phyloP scores from a whole-genome alignment of 2,113 vertebrate species.

The Spea multiplicata region DNA sequence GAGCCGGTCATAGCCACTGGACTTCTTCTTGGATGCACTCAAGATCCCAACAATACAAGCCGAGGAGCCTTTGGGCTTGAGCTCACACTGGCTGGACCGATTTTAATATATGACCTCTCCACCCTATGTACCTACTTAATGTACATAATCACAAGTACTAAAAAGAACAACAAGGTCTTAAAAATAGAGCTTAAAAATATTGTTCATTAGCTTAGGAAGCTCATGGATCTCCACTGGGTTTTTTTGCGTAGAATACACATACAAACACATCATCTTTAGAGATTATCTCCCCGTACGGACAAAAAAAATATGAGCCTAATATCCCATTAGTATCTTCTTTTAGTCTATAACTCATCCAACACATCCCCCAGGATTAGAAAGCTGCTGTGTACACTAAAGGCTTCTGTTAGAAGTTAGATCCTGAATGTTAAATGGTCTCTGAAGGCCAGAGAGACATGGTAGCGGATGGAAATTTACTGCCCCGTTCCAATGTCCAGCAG shows the following conservation, averaged over 20 bases:
- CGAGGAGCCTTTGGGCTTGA: too few relatives aligned
- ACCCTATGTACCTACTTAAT: too few relatives aligned
- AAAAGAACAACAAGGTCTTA: too few relatives aligned
- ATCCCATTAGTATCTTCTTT: neutral
- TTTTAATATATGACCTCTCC: too few relatives aligned
- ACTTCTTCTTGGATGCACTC: too few relatives aligned
- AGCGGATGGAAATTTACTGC: slow-evolving; percentile 5
- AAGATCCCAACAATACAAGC: too few relatives aligned
- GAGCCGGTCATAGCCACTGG: too few relatives aligned
- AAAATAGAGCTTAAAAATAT: too few relatives aligned
- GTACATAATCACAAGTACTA: too few relatives aligned
- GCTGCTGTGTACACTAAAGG: slow-evolving; percentile 3
- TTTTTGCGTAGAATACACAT: neutral
- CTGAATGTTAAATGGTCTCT: slow-evolving; percentile 18
- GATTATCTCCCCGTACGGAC: neutral
- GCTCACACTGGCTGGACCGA: too few relatives aligned
- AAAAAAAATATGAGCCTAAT: neutral
- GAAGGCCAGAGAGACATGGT: neutral
- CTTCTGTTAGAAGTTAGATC: neutral
- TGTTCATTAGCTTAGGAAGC: too few relatives aligned
- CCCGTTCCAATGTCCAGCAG: neutral
- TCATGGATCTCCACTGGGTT: too few relatives aligned
- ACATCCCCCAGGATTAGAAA: slow-evolving; percentile 5
- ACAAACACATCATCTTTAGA: neutral
- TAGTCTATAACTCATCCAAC: slow-evolving; percentile 5